phyloP scores from a whole-genome alignment of 2,113 vertebrate species.

The Saimiri boliviensis region DNA sequence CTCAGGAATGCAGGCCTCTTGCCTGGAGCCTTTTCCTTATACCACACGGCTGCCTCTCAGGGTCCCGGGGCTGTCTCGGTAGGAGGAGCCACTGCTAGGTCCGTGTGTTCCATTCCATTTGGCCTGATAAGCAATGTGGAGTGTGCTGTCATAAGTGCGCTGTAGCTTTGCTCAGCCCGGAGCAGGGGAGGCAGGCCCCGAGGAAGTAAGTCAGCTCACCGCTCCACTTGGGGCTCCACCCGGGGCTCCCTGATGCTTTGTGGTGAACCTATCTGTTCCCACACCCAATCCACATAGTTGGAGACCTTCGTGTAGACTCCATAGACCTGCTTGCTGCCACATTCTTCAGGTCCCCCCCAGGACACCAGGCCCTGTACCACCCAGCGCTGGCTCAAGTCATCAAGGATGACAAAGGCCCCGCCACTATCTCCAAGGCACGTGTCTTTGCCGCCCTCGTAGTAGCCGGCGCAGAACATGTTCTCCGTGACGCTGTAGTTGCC shows the following conservation, averaged over 20 bases:
- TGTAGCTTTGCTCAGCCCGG: not conserved
- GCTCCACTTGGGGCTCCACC: constrained; percentile 57
- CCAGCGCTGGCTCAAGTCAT: constrained; percentile 87
- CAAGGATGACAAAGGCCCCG: constrained; percentile 92
- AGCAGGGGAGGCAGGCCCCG: not conserved
- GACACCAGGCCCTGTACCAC: constrained; percentile 95
- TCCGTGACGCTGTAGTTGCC: constrained; percentile 94
- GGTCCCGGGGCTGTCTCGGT: not conserved
- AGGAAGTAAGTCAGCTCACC: constrained; percentile 67
- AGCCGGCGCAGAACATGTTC: constrained; percentile 99
- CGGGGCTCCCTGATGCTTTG: constrained; percentile 64
- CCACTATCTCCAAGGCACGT: constrained; percentile 97
- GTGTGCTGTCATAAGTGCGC: not conserved
- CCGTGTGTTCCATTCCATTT: not conserved
- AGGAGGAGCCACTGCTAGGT: not conserved
- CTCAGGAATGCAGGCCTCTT: not conserved
- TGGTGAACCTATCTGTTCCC: constrained; percentile 81
- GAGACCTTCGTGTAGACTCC: constrained; percentile 96
- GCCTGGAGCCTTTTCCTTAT: not conserved
- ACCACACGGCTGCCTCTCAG: not conserved
- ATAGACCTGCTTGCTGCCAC: constrained; percentile 95
- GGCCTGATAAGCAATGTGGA: constrained; percentile 34
- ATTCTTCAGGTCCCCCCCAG: constrained; percentile 96
- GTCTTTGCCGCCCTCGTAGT: constrained; percentile 93
- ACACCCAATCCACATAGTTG: constrained; percentile 92